Evolutionary conservation across 2,113 vertebrate species (phyloP).

Genomic region (Peromyscus maniculatus): DNA sequence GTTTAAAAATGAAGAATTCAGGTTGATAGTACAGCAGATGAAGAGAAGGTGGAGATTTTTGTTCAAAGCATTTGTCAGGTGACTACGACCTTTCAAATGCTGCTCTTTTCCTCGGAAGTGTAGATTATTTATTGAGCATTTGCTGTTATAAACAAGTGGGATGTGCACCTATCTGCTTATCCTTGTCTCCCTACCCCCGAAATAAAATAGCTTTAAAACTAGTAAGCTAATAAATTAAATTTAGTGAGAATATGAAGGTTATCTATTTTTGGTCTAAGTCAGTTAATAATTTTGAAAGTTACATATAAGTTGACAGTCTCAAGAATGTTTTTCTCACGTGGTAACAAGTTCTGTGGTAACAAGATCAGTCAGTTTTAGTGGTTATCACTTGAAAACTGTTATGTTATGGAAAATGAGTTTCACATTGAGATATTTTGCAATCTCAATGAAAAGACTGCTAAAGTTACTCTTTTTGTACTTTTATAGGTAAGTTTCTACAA

Average conservation of each 20-base stretch:
- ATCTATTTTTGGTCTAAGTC: conserved; percentile 17
- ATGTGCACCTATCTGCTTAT: neutral
- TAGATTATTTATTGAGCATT: conserved; percentile 12
- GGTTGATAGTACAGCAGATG: neutral
- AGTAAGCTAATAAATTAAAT: conserved; percentile 15
- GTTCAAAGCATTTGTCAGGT: neutral
- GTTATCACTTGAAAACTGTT: conserved; percentile 23
- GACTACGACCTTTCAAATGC: neutral
- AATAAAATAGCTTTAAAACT: conserved; percentile 34
- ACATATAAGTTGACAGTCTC: neutral
- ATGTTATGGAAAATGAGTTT: conserved; percentile 41
- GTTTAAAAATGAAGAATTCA: neutral
- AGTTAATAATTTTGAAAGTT: conserved; percentile 18
- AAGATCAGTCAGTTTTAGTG: neutral
- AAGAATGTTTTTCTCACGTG: neutral
- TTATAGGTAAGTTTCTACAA: neutral
- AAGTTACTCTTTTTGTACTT: conserved; percentile 12
- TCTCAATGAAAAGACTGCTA: conserved; percentile 33
- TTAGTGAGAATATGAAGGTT: conserved; percentile 25
- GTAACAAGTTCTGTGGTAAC: conserved; percentile 15
- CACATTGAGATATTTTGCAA: conserved; percentile 22
- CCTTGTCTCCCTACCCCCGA: neutral
- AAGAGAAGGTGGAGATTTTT: conserved; percentile 1
- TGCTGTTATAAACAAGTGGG: conserved; percentile 6
- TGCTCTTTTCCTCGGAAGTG: conserved; percentile 31